phyloP scores from a whole-genome alignment of 2,113 vertebrate genomes.

The Opisthocomus hoazin region DNA sequence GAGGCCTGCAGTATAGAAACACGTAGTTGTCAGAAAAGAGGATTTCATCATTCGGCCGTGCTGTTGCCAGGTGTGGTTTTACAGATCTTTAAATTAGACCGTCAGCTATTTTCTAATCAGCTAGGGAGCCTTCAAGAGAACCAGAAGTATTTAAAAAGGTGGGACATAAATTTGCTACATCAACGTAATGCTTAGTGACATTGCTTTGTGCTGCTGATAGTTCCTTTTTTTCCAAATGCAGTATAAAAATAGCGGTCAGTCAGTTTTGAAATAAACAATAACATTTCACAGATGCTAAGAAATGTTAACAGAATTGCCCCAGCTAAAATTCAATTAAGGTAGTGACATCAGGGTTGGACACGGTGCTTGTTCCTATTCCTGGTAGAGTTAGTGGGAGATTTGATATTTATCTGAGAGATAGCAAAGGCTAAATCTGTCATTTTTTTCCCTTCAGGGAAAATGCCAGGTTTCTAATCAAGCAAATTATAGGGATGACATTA shows the following conservation, averaged over 20 bases:
- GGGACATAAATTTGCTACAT: background rate
- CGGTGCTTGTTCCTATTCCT: background rate
- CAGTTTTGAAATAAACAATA: constrained; percentile 3
- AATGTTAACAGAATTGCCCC: background rate
- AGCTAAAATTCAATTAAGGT: constrained; percentile 9
- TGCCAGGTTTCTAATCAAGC: constrained; percentile 55
- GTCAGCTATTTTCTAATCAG: background rate
- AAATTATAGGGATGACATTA: constrained; percentile 54
- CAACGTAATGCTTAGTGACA: background rate
- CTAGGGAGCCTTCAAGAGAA: background rate
- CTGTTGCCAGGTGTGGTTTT: background rate
- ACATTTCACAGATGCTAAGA: background rate
- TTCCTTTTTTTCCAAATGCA: background rate
- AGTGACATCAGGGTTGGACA: background rate
- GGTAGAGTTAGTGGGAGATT: background rate
- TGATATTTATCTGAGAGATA: background rate
- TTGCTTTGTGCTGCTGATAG: background rate
- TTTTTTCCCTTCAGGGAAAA: constrained; percentile 18
- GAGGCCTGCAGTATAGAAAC: background rate
- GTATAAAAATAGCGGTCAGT: background rate
- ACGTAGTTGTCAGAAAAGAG: background rate
- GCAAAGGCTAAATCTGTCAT: constrained; percentile 23
- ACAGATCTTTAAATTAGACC: background rate
- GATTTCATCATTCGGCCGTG: background rate
- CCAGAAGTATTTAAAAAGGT: background rate